Evolutionary conservation across 2,888 invertebrate species (phyloP).

Genomic region (Cephus pulcher): DNA sequence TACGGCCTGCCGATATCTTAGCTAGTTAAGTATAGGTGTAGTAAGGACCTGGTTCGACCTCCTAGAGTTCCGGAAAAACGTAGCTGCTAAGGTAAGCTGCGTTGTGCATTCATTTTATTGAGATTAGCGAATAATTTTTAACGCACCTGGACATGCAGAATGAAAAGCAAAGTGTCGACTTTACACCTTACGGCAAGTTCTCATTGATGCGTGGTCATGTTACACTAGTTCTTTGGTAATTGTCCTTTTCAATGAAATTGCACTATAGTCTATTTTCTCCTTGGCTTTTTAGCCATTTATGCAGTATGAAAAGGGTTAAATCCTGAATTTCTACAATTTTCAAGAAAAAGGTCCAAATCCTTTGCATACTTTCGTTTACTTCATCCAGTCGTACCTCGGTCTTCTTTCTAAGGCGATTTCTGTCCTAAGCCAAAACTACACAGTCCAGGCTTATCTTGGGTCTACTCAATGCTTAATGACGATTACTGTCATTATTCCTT

Average conservation of each 20-base stretch:
- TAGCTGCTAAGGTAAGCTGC: neutral
- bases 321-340: neutral
- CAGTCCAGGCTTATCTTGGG: slow-evolving; percentile 3
- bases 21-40: too few species aligned
- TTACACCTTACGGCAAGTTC: neutral
- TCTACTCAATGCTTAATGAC: slow-evolving; percentile 3
- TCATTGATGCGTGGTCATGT: neutral
- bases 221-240: too few species aligned
- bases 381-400: neutral
- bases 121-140: neutral
- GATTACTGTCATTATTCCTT: slow-evolving; percentile 11
- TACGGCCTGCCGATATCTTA: neutral
- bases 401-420: neutral
- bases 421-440: neutral
- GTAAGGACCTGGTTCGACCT: too few species aligned
- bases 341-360: neutral
- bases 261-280: neutral
- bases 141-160: neutral
- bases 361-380: neutral
- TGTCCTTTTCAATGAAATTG: neutral
- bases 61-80: neutral
- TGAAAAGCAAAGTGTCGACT: neutral
- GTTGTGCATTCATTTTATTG: neutral
- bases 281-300: neutral
- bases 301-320: neutral